Evolutionary conservation across 2,888 invertebrate species (phyloP).

Genomic region (Deilephila porcellus): DNA sequence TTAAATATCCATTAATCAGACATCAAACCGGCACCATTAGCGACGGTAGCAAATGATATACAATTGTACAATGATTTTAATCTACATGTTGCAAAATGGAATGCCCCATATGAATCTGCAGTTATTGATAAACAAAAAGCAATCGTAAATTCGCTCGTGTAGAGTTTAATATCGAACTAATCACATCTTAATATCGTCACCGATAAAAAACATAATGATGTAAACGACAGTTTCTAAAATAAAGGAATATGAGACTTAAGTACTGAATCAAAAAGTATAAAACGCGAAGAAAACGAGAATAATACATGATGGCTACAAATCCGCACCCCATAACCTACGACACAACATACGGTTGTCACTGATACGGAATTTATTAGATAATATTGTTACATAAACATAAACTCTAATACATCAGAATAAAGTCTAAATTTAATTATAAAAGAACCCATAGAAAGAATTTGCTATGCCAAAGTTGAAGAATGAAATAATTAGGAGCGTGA

Average conservation of each 20-base stretch:
- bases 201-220: neutral
- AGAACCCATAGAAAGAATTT: conserved; percentile 27
- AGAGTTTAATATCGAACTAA: neutral
- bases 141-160: neutral
- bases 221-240: neutral
- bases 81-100: conserved; percentile 42
- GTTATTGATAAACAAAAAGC: conserved; percentile 20
- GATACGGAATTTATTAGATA: conserved; percentile 70
- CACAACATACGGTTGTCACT: conserved; percentile 76
- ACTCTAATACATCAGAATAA: neutral
- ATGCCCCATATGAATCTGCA: conserved; percentile 30
- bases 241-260: neutral
- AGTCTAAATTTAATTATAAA: conserved; percentile 25
- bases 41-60: conserved; percentile 70
- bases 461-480: conserved; percentile 48
- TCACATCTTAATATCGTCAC: neutral
- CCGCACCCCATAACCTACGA: conserved; percentile 75
- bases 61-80: conserved; percentile 67
- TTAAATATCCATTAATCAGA: conserved; percentile 74
- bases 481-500: conserved; percentile 71
- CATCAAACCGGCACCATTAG: conserved; percentile 71
- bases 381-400: neutral
- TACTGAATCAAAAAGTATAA: conserved; percentile 31
- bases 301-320: conserved; percentile 62
- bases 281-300: conserved; percentile 34